Evolutionary conservation across 2,113 vertebrate species (phyloP).

Genomic region (Crypturellus undulatus): DNA sequence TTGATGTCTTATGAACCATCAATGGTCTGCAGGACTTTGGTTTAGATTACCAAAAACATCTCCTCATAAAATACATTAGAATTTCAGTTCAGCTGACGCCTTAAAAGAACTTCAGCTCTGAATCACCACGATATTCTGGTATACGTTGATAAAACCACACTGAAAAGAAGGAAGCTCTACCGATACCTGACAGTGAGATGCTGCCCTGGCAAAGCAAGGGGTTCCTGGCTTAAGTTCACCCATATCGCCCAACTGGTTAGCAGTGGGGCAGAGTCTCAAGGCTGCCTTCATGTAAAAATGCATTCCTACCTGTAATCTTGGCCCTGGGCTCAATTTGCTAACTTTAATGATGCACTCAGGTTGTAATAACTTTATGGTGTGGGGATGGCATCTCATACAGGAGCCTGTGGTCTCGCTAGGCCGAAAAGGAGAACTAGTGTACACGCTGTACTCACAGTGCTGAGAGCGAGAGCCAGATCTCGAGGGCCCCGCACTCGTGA

Average conservation of each 20-base stretch:
- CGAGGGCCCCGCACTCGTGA: fast-evolving
- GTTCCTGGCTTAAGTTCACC: neutral
- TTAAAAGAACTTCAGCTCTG: neutral
- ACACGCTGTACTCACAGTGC: neutral
- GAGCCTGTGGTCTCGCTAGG: neutral
- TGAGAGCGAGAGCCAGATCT: neutral
- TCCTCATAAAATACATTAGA: neutral
- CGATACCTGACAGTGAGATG: neutral
- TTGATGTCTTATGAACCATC: neutral
- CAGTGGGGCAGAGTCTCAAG: neutral
- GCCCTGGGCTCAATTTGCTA: neutral
- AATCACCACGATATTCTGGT: neutral
- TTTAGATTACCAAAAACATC: neutral
- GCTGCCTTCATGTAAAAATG: neutral
- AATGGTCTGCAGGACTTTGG: neutral
- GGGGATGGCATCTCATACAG: neutral
- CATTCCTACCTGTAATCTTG: neutral
- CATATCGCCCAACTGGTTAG: neutral
- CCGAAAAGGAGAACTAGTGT: neutral
- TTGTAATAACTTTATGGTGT: fast-evolving
- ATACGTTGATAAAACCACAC: neutral
- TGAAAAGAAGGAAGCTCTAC: conserved; percentile 12
- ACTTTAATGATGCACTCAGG: neutral
- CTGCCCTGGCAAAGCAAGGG: fast-evolving
- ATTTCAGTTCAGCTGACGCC: neutral